Evolutionary conservation across 1,140 invertebrate genomes (phyloP), one percentile per base, ranked within the genome.

Genomic region (Cardiocondyla obscurior): DNA sequence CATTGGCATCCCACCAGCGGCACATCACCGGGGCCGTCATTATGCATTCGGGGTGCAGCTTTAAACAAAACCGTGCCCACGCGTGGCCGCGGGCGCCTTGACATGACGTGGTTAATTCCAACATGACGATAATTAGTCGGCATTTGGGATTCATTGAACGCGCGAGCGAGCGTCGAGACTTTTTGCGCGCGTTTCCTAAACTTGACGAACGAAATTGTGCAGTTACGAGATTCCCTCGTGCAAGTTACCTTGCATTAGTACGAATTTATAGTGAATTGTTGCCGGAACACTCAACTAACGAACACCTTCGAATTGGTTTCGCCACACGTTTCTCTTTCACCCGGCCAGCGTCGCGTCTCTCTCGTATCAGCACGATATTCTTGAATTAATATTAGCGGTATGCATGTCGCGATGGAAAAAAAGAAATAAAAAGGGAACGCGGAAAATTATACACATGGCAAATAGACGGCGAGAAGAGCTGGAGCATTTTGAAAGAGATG

Each of bases 1-100:
- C 73, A 76, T 76, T 76, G 73, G 73, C 73, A 76, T 76, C 73
- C 73, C 73, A 76, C 73, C 73, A 76, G 42, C 73, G 73, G 73
- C 73, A 76, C 73, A 76, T 76, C 73, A 76, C 57, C 73, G 28
- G 25, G 25, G 19, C 73, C 73, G 73, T 76, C 57, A 76, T 76
- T 76, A 76, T 76, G 73, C 73, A 76, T 76, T 76, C 57, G 73
- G 39, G 44, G 28, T 76, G 64, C 57, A 76, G 73, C 57, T 76
- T 76, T 76, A 76, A 76, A 76, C 73, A 64, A 76, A 76, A 76
- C 73, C 73, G 1, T 44, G 57, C 36, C 51, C 36, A 73, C 70
- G n/a, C 42, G 58, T 64, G 60, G 73, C 42, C 55, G 36, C 55
- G 39, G 39, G 72, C 44, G 42, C 73, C 58, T 76, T 64, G 42